These are phyloP conservation scores for Microchirus variegatus DNA, from an alignment of 2,797 vertebrate genomes.

Conservation along the genomic window DNA sequence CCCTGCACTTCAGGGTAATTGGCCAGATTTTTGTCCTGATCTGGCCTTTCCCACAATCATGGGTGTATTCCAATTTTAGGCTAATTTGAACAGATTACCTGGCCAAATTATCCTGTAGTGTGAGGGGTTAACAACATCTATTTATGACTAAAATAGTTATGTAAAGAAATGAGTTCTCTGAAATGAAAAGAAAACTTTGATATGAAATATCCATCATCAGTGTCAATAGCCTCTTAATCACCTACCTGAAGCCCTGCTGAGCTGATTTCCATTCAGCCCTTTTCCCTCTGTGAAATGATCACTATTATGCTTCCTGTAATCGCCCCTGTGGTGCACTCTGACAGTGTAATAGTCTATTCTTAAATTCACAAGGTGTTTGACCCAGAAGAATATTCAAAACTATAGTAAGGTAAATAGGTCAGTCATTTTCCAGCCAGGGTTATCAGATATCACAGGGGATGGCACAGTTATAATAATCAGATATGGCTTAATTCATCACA, in stretches of 20 bases:
- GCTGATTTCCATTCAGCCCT: slow-evolving; percentile 21
- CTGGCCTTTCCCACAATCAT: no score
- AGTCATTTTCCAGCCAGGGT: slow-evolving; percentile 45
- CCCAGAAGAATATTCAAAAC: slow-evolving; percentile 56
- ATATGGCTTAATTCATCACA: slow-evolving; percentile 48
- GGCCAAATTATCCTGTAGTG: no score
- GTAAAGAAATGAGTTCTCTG: slow-evolving; percentile 6
- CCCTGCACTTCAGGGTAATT: no score
- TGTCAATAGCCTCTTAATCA: slow-evolving; percentile 14
- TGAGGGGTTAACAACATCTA: no score
- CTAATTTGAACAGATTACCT: no score
- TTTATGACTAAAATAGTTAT: no score
- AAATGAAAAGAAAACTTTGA: slow-evolving; percentile 5
- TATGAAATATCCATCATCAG: slow-evolving; percentile 13
- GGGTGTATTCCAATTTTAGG: no score
- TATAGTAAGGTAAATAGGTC: slow-evolving; percentile 62
- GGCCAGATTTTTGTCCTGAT: no score
- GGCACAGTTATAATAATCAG: slow-evolving; percentile 60
- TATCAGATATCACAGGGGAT: slow-evolving; percentile 60
- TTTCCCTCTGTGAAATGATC: slow-evolving; percentile 36
- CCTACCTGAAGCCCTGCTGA: slow-evolving; percentile 19
- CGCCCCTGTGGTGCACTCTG: slow-evolving; percentile 12
- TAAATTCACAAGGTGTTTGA: slow-evolving; percentile 54
- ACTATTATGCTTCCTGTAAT: slow-evolving; percentile 15
- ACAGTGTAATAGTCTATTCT: slow-evolving; percentile 44